phyloP scores from a whole-genome alignment of 2,888 invertebrate genomes.

The Teinopalpus imperialis region DNA sequence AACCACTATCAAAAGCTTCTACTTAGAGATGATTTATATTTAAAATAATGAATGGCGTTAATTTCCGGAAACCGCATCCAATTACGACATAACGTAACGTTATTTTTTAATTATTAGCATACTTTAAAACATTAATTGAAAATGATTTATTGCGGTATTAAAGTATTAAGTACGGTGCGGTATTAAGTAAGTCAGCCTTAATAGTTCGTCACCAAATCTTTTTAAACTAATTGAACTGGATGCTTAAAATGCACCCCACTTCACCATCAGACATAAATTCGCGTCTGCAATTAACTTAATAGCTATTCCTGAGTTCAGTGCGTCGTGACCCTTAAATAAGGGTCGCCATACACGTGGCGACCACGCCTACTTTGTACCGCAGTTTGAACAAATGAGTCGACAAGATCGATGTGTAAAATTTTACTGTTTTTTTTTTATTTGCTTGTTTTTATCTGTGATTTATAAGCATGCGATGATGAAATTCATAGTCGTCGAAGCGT shows the following conservation, averaged over 20 bases:
- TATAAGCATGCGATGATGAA: background rate
- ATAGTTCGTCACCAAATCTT: conserved; percentile 22
- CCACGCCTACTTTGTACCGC: conserved; percentile 69
- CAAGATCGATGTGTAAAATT: conserved; percentile 18
- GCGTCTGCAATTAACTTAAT: conserved; percentile 70
- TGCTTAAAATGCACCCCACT: conserved; percentile 33
- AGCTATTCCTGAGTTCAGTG: conserved; percentile 58
- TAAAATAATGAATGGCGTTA: too few species aligned
- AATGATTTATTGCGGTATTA: too few species aligned
- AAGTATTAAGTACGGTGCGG: too few species aligned
- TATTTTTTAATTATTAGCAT: too few species aligned
- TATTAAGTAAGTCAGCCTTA: conserved; percentile 1
- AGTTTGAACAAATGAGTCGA: conserved; percentile 34
- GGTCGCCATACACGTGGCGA: conserved; percentile 64
- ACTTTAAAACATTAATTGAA: too few species aligned
- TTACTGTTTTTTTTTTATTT: background rate
- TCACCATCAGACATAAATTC: conserved; percentile 47
- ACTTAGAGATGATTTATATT: too few species aligned
- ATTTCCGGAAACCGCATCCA: too few species aligned
- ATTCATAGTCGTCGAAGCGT: too few species aligned
- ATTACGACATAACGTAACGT: too few species aligned
- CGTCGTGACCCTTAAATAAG: conserved; percentile 70
- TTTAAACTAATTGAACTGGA: conserved; percentile 25
- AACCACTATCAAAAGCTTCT: too few species aligned
- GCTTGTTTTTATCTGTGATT: background rate